Base-by-base conservation (phyloP, 2,113 vertebrate species). In the Psilopogon haemacephalus region DNA sequence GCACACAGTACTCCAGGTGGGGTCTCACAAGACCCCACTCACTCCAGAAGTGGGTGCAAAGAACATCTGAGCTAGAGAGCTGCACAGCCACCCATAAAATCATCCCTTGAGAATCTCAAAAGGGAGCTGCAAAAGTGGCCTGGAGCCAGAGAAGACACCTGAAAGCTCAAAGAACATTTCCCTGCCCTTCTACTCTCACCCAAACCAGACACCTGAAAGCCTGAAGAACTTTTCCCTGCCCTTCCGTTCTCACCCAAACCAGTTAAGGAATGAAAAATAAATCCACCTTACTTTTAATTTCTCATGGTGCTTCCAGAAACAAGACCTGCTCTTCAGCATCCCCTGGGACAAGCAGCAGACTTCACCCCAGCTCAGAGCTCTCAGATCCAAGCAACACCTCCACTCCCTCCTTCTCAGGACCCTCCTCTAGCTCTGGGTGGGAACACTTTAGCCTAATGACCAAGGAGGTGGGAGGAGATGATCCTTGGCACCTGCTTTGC, bases 221-320 rank as follows among this genome's bases (percentile, higher is more conserved):
- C 40, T 60, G 16, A 8, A 33, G 13, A 63, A 4, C 15, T 6
- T 23, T 19, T 15, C 12, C 60, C 30, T 44, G 9, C 3, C 26
- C 23, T n/a, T 3, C 15, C 24, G 27, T 23, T 32, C n/a, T 64
- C 58, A 15, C 24, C 14, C 26, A 15, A 64, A 65, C 6, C 6
- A 14, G 48, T 40, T 54, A 54, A 15, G 16, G 1, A 15, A 16
- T 28, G 3, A 26, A 20, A 20, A 48, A 15, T 9, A 12, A 33
- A 12, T 4, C 2, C 4, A 6, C 1, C 46, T 2, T 65, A 59
- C 77, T 55, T 86, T 28, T 9, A 11, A 20, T 21, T 30, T 56
- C 13, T 32, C 1, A 0, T 0, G 4, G 8, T 3, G 0, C 5
- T 63, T 12, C 7, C 42, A 62, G 38, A 6, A 75, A 14, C 5